A percentile compares a stretch with the other conserved stretches of the same genome.
phyloP scores from a whole-genome alignment of 2,888 invertebrate genomes.

The Caenorhabditis imperialis region DNA sequence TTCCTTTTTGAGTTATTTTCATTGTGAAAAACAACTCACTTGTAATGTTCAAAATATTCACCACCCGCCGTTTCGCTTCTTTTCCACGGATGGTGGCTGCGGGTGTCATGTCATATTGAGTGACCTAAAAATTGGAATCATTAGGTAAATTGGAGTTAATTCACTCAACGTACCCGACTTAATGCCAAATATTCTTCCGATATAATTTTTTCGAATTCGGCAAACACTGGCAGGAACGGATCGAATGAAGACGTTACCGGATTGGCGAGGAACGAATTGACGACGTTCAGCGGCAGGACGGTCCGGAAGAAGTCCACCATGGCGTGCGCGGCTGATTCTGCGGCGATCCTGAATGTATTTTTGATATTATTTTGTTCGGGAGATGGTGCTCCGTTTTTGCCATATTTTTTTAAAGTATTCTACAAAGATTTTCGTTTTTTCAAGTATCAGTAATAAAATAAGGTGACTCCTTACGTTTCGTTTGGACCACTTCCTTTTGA shows the following conservation, averaged over 20 bases:
- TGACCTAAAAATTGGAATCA: not conserved
- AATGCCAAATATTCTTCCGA: conserved; percentile 5
- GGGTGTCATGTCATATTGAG: conserved; percentile 21
- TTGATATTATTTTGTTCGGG: too few relatives aligned
- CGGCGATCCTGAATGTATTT: conserved; percentile 9
- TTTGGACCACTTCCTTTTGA: conserved; percentile 10
- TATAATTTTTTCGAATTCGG: conserved; percentile 11
- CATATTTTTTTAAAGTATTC: too few relatives aligned
- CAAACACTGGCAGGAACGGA: not conserved
- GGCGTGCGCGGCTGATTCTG: conserved; percentile 17
- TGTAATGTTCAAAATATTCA: not conserved
- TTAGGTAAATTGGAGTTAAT: too few relatives aligned
- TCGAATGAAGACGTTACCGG: not conserved
- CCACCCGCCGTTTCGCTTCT: conserved; percentile 21
- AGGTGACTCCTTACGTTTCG: not conserved
- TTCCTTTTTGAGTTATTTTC: too few relatives aligned
- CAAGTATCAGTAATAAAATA: not conserved
- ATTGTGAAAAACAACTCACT: not conserved
- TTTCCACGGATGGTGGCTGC: conserved; percentile 6
- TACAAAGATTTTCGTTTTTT: not conserved
- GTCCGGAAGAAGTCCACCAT: conserved; percentile 31
- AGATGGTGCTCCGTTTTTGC: too few relatives aligned
- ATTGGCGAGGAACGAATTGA: not conserved
- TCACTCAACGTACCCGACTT: conserved; percentile 14
- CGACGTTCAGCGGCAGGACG: not conserved